Evolutionary conservation across 2,797 vertebrate genomes (phyloP).

Genomic region (Myotis findleyi): DNA sequence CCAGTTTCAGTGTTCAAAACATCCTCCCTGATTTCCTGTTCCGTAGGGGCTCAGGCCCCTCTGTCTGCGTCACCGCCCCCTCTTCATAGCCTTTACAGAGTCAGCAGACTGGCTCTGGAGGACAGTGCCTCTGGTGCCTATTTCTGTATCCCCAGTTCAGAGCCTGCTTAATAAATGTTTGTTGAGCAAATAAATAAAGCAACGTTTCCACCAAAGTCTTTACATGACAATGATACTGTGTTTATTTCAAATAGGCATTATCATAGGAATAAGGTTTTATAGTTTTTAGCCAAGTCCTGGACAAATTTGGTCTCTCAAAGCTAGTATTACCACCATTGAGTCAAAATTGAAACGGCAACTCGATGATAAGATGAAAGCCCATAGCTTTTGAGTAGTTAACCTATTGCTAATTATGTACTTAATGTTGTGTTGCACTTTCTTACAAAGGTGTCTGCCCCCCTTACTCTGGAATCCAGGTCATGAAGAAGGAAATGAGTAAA

Average conservation of each 20-base stretch:
- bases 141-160: constrained; percentile 39
- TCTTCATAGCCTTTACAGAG: not conserved
- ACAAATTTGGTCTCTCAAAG: constrained; percentile 28
- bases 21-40: not conserved
- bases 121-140: not conserved
- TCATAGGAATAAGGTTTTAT: not conserved
- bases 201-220: constrained; percentile 51
- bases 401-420: not conserved
- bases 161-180: constrained; percentile 65
- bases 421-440: constrained; percentile 19
- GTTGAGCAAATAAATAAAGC: constrained; percentile 60
- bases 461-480: not conserved
- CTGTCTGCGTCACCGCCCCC: not conserved
- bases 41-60: not conserved
- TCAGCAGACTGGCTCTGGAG: not conserved
- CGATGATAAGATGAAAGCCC: not conserved
- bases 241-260: constrained; percentile 59
- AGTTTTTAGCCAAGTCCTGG: not conserved
- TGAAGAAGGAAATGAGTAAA: constrained; percentile 36
- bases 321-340: not conserved
- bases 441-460: not conserved
- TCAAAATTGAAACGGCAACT: not conserved
- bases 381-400: not conserved
- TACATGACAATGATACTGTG: constrained; percentile 49
- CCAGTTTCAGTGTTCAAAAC: not conserved